Conservation (phyloP, 2,113 vertebrate species). For the Sakesphorus luctuosus region DNA sequence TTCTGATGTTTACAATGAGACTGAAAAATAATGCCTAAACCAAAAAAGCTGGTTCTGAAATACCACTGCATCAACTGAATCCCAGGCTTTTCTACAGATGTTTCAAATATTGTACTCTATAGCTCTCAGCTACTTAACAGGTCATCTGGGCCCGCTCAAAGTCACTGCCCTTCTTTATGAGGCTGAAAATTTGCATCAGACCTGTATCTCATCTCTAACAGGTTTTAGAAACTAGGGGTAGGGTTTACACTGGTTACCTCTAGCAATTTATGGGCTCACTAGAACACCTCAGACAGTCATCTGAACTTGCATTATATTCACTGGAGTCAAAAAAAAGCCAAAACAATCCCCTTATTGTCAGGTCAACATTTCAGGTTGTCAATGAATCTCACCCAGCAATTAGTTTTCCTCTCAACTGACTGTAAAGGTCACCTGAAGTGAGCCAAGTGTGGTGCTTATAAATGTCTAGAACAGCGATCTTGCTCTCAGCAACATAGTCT, state of each 20-base stretch:
- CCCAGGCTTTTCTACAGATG: not conserved
- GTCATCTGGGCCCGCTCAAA: not conserved
- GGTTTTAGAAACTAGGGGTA: not conserved
- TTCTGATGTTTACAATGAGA: not conserved
- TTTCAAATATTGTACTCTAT: not conserved
- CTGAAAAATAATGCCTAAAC: not conserved
- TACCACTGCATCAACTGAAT: not conserved
- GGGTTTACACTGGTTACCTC: not conserved
- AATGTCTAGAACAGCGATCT: not conserved
- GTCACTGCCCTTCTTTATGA: not conserved
- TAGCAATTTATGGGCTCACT: not conserved
- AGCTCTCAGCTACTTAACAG: not conserved
- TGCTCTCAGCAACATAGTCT: not conserved
- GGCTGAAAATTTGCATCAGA: not conserved
- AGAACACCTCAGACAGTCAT: not conserved
- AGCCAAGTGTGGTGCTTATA: not conserved
- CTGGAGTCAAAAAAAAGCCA: not conserved
- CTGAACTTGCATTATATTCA: not conserved
- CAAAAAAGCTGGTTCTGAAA: not conserved
- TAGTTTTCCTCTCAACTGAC: not conserved
- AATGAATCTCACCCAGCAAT: not conserved
- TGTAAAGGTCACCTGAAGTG: not conserved
- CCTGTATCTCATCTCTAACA: not conserved
- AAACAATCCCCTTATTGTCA: not conserved
- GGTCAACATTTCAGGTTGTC: not conserved